These are phyloP conservation scores for Notechis scutatus DNA, from an alignment of 2,113 vertebrate species.

Conservation along the genomic window DNA sequence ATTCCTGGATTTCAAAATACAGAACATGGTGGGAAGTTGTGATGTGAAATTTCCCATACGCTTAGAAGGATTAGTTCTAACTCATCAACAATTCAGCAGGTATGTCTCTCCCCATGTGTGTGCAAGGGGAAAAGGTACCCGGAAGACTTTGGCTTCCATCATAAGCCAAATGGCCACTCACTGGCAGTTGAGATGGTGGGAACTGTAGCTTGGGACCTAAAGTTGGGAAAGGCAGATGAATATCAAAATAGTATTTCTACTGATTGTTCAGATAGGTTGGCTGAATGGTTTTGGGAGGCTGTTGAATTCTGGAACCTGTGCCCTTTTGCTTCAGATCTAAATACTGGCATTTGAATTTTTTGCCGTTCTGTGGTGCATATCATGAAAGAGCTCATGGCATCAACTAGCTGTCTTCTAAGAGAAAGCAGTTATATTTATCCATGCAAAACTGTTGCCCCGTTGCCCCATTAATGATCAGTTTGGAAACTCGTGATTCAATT, in stretches of 20 bases:
- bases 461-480: neutral
- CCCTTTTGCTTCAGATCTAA: neutral
- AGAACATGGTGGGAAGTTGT: conserved; percentile 98
- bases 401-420: neutral
- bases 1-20: conserved; percentile 96
- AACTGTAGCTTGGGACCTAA: neutral
- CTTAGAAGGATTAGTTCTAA: conserved; percentile 88
- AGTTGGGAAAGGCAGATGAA: neutral
- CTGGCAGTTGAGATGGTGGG: neutral
- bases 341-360: neutral
- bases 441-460: neutral
- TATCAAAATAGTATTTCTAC: neutral
- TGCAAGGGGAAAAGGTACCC: neutral
- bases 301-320: neutral
- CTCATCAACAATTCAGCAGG: conserved; percentile 95
- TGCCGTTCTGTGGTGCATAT: neutral
- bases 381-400: neutral
- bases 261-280: neutral
- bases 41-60: conserved; percentile 93
- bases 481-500: neutral
- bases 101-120: conserved; percentile 39
- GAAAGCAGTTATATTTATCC: neutral
- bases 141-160: neutral
- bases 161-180: no score
- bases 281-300: neutral